Conservation (phyloP, 2,888 invertebrate genomes). For the Taphrorychus bicolor region DNA sequence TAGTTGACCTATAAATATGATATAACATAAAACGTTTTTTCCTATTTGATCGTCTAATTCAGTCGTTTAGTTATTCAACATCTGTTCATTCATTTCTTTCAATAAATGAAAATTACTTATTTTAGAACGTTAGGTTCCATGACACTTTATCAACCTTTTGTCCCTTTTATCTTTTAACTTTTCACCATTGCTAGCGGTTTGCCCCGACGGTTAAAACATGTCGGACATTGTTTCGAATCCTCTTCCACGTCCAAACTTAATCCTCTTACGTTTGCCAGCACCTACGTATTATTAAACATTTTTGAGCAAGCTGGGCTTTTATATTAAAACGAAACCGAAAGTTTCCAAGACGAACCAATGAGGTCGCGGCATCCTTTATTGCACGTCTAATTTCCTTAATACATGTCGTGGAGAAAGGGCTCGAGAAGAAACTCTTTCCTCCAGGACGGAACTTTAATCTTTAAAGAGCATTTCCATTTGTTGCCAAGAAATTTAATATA, state of each 20-base stretch:
- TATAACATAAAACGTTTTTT: no score
- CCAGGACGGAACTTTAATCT: slow-evolving; percentile 18
- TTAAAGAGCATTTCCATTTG: slow-evolving; percentile 32
- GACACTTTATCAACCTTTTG: no score
- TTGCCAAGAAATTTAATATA: slow-evolving; percentile 29
- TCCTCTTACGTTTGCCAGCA: slow-evolving; percentile 18
- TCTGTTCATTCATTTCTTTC: no score
- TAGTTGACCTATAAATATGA: no score
- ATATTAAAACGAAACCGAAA: background rate
- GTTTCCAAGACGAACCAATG: background rate
- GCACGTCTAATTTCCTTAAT: slow-evolving; percentile 28
- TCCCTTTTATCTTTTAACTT: background rate
- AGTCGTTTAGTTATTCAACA: no score
- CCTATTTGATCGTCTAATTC: no score
- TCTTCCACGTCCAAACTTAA: slow-evolving; percentile 25
- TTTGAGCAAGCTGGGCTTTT: background rate
- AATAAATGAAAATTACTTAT: no score
- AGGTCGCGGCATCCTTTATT: background rate
- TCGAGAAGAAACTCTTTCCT: background rate
- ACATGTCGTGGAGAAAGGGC: slow-evolving; percentile 17
- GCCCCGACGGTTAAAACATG: slow-evolving; percentile 5
- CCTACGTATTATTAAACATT: slow-evolving; percentile 8
- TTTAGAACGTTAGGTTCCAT: no score
- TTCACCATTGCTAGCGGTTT: slow-evolving; percentile 1
- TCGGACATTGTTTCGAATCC: slow-evolving; percentile 29